Base-by-base conservation (phyloP, 2,888 invertebrate species). In the Iselma pallidipennis region DNA sequence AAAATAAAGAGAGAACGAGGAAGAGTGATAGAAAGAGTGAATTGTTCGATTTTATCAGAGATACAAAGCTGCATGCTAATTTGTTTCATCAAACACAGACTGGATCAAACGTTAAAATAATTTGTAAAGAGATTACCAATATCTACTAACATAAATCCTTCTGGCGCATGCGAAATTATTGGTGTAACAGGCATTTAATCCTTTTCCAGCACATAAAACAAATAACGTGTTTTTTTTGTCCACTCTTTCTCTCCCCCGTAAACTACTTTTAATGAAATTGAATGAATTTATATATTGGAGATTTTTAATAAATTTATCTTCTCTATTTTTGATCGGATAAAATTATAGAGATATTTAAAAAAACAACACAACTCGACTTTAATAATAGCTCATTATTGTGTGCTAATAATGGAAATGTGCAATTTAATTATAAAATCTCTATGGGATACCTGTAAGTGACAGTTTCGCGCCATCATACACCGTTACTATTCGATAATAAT, bases 71-170 rank as follows among this genome's bases (percentile, higher is more conserved):
- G 37, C 37, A 37, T 19, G 37, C 37, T 37, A 37, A 37, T 37
- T 68, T 57, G 57, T 65, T 66, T 65, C 60, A 64, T 66, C 63
- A 67, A 63, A 66, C 60, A 59, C 60, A 66, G 55, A 58, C 45
- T 56, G 55, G 57, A 67, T 65, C 67, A 68, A 67, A 68, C 65
- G 61, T 57, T 59, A 55, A 66, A 69, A 68, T 68, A 68, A 68
- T 68, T 68, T 64, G 57, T 57, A 61, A 59, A 57, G 48, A 66
- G 65, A 62, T 66, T 69, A 66, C 53, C 55, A 53, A 57, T 64
- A 66, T 63, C 56, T 55, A 55, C 56, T 57, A 29, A n/a, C 51
- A 60, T 55, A 60, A 60, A 60, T 56, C 48, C 45, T 52, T 49
- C 19, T 49, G 23, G 60, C 51, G 52, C 55, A 55, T 59, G 50